A percentile compares a stretch with the other conserved stretches of the same genome.
Evolutionary conservation across 2,888 invertebrate species (phyloP).

Genomic region (Halictus quadricinctus): DNA sequence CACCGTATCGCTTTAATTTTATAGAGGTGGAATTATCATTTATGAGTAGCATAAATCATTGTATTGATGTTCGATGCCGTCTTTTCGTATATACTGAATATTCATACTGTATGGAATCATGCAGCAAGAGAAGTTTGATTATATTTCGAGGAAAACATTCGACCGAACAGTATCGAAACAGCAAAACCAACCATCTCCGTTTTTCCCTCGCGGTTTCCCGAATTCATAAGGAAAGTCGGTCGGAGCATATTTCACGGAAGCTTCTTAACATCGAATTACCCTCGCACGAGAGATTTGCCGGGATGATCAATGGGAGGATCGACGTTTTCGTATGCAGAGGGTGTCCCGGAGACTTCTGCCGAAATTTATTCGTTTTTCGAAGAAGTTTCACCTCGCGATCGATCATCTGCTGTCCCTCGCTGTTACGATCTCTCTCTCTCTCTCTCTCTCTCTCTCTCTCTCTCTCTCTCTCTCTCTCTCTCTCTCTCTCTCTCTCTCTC

Average conservation of each 20-base stretch:
- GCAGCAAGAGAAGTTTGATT: not conserved
- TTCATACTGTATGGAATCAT: no score
- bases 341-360: not conserved
- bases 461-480: not conserved
- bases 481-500: not conserved
- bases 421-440: not conserved
- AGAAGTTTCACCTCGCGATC: not conserved
- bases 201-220: not conserved
- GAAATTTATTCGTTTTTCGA: conserved; percentile 30
- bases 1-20: no score
- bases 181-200: not conserved
- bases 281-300: conserved; percentile 32
- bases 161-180: not conserved
- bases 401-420: not conserved
- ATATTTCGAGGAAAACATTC: not conserved
- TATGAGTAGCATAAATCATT: no score
- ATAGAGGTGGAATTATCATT: no score
- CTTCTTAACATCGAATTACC: conserved; percentile 33
- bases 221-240: conserved; percentile 14
- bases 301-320: conserved; percentile 16
- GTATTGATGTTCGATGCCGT: no score
- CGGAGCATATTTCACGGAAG: conserved; percentile 28
- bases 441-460: not conserved
- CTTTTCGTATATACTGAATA: not conserved
- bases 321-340: conserved; percentile 18